Percentiles rank a stretch among this genome's conserved stretches.
Conservation (phyloP, 2,113 vertebrate species). For the Serilophus lunatus region DNA sequence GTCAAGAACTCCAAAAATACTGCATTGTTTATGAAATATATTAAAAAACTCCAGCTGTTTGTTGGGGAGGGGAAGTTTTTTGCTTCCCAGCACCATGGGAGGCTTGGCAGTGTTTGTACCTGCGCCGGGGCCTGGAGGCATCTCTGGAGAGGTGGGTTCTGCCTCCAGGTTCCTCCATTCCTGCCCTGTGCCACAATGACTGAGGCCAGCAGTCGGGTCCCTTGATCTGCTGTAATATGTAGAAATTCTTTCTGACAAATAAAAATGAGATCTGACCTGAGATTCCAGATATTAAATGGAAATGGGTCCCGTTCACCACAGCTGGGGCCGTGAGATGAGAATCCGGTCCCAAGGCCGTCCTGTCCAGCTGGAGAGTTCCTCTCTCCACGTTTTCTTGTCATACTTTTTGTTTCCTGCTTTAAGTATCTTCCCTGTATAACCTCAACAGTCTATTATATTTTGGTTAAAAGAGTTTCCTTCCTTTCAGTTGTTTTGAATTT, state of each 20-base stretch:
- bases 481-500: background rate
- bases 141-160: background rate
- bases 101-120: background rate
- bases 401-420: background rate
- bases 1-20: background rate
- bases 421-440: background rate
- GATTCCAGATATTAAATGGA: rapidly evolving
- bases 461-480: conserved; percentile 13
- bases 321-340: background rate
- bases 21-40: background rate
- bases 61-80: background rate
- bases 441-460: background rate
- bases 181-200: background rate
- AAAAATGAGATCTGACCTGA: background rate
- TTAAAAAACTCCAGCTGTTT: background rate
- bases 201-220: rapidly evolving
- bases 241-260: background rate
- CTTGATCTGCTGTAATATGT: no score
- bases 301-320: background rate
- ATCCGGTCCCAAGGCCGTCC: rapidly evolving
- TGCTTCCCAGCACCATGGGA: rapidly evolving
- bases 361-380: background rate
- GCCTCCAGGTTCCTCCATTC: background rate
- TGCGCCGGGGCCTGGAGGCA: rapidly evolving
- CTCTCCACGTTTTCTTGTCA: background rate